Conservation (phyloP, 2,113 vertebrate species). For the Ovibos moschatus region DNA sequence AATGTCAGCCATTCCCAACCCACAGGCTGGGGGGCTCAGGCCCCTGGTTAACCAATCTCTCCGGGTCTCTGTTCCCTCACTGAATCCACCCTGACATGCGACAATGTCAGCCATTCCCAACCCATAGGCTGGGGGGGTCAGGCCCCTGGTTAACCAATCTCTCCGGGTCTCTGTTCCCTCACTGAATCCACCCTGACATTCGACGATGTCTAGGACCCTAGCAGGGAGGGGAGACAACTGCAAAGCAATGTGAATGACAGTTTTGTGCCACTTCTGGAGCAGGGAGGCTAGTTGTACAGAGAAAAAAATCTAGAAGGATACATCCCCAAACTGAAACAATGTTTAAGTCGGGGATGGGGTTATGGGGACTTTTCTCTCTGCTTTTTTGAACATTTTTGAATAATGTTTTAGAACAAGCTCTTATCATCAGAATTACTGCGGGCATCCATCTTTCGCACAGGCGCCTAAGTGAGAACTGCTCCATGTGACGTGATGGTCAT, state of each 20-base stretch:
- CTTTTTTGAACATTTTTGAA: neutral
- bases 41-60: neutral
- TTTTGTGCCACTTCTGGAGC: neutral
- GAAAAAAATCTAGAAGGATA: no score
- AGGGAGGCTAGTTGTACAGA: neutral
- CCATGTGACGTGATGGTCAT: fast-evolving
- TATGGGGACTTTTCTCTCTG: no score
- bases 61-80: neutral
- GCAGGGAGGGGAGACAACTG: fast-evolving
- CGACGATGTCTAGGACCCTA: fast-evolving
- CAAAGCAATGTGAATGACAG: neutral
- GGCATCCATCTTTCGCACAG: fast-evolving
- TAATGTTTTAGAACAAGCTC: neutral
- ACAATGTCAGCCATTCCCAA: no score
- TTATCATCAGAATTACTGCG: neutral
- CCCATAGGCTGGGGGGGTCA: neutral
- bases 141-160: neutral
- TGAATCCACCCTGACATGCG: neutral
- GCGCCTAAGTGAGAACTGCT: fast-evolving
- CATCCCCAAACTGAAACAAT: neutral
- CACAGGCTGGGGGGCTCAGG: neutral
- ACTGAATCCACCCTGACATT: fast-evolving
- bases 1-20: no score
- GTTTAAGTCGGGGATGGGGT: neutral
- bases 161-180: neutral